phyloP scores from a whole-genome alignment of 2,113 vertebrate genomes.

The Acrocephalus kingi region DNA sequence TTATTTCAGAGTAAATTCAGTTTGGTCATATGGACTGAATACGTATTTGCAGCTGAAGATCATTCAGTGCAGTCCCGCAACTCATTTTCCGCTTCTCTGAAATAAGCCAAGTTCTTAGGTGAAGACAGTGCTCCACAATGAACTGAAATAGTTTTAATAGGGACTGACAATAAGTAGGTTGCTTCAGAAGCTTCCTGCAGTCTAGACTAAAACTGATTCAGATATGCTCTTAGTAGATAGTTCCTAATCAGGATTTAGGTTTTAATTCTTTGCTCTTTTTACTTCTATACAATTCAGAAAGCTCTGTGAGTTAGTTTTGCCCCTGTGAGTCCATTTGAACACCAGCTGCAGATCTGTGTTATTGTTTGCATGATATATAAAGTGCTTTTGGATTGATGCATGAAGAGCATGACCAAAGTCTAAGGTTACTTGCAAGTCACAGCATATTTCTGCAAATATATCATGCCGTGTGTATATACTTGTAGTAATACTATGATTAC shows the following conservation, averaged over 20 bases:
- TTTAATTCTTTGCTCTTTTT: background rate
- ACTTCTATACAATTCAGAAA: background rate
- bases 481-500: background rate
- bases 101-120: background rate
- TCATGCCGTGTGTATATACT: background rate
- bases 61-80: background rate
- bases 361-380: background rate
- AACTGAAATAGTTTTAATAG: background rate
- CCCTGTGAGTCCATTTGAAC: background rate
- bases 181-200: background rate
- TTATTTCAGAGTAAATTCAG: background rate
- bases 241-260: background rate
- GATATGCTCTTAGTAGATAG: background rate
- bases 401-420: background rate
- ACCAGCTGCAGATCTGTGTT: background rate
- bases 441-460: background rate
- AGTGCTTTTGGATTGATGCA: background rate
- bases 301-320: background rate
- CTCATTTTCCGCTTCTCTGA: background rate
- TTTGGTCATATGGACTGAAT: background rate
- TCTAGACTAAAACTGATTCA: background rate
- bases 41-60: background rate
- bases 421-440: background rate
- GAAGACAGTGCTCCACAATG: background rate
- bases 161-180: background rate